phyloP scores from a whole-genome alignment of 2,113 vertebrate species.

The Coturnix japonica region DNA sequence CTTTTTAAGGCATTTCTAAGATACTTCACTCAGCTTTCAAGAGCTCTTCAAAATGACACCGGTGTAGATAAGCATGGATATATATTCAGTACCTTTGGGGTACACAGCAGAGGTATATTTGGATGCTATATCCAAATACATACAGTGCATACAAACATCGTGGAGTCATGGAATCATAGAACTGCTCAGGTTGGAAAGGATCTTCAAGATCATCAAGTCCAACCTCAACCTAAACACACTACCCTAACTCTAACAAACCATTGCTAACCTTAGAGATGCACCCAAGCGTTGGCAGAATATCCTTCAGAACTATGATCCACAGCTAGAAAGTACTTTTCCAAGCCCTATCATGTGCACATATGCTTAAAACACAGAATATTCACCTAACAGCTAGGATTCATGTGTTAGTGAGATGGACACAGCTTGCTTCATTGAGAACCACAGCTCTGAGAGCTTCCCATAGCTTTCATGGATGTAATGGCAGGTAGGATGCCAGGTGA shows the following conservation, averaged over 20 bases:
- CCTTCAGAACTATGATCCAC: neutral
- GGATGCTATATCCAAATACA: neutral
- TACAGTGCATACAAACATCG: neutral
- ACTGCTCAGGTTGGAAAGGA: too few species aligned
- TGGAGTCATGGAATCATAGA: too few species aligned
- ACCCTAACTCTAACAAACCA: too few species aligned
- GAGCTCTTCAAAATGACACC: neutral
- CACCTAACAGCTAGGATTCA: neutral
- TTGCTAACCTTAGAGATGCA: neutral
- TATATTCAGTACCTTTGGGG: fast-evolving
- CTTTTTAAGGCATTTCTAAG: neutral
- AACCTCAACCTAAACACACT: too few species aligned
- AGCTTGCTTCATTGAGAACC: neutral
- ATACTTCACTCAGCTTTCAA: neutral
- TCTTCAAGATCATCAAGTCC: too few species aligned
- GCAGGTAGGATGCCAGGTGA: neutral
- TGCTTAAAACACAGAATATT: neutral
- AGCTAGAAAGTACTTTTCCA: neutral
- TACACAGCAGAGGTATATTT: neutral
- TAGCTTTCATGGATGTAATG: neutral
- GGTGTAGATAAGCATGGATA: neutral
- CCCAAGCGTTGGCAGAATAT: neutral
- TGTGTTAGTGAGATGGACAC: fast-evolving
- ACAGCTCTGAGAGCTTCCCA: fast-evolving
- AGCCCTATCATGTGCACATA: neutral